These are phyloP conservation scores for Cololabis saira DNA, from an alignment of 2,113 vertebrate species.

Conservation along the genomic window DNA sequence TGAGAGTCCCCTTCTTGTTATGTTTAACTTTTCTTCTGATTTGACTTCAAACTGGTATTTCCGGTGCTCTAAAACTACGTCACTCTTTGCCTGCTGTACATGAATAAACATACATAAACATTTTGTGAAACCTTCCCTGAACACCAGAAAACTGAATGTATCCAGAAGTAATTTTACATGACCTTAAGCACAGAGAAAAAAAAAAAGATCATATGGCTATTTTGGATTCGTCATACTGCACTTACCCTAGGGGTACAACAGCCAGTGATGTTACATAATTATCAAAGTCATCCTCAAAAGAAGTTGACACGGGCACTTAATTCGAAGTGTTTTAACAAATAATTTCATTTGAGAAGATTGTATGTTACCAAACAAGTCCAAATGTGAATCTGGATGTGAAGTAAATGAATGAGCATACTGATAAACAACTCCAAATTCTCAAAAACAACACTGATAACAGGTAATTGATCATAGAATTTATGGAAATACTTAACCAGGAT, in stretches of 20 bases:
- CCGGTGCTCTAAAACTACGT: neutral
- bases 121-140: neutral
- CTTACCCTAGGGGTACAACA: constrained; percentile 17
- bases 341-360: constrained; percentile 5
- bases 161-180: constrained; percentile 2
- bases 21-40: neutral
- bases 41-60: constrained; percentile 10
- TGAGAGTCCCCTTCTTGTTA: too few relatives aligned
- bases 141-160: neutral
- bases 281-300: constrained; percentile 31
- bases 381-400: constrained; percentile 6
- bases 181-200: constrained; percentile 5
- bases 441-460: constrained; percentile 20
- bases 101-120: neutral
- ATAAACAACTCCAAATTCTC: constrained; percentile 11
- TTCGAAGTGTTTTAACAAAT: constrained; percentile 20
- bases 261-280: constrained; percentile 11
- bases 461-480: constrained; percentile 41
- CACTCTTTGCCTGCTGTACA: neutral
- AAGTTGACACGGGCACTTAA: constrained; percentile 22
- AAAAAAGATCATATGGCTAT: constrained; percentile 5
- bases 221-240: constrained; percentile 34
- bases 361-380: constrained; percentile 19
- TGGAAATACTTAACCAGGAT: constrained; percentile 30
- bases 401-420: constrained; percentile 19